Evolutionary conservation across 2,888 invertebrate species (phyloP), one percentile per base, ranked within the genome.

Genomic region (Dione vanillae): DNA sequence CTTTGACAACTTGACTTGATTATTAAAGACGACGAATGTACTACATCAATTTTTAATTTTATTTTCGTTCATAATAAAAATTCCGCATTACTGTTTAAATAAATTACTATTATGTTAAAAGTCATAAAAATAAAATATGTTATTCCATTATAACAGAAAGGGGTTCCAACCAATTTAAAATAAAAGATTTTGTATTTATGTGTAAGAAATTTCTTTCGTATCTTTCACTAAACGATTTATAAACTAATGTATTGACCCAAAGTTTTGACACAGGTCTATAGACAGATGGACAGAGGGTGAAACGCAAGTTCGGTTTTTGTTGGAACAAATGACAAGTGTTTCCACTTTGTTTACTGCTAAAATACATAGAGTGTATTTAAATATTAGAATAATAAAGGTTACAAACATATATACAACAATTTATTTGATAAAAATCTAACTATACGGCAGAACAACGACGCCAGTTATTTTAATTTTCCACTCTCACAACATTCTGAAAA

Each of bases 191-290:
- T n/a, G n/a, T n/a, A 2, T 5, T 27, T 27, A 5, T 27, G 5
- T 27, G 5, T 40, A 37, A 16, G 54, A 54, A n/a, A n/a, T n/a
- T n/a, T n/a, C n/a, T 52, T 43, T 65, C 12, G 52, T n/a, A 40
- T 43, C 54, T 41, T 16, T 43, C 54, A 49, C 37, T 35, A 47
- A 62, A 35, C 62, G 27, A 65, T 54, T 65, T 35, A 54, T 54
- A 27, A 43, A 16, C 27, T 54, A 35, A 54, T 56, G 56, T 47
- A 56, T 47, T 67, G 27, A 67, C 35, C 58, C 20, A 58, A 67
- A 67, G 47, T 58, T 49, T 67, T 20, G 56, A 67, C 66, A 37
- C 40, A 40, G 67, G 58, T 58, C 40, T 20, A 40, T 58, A 2
- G 40, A 47, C 19, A 37, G 58, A 67, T 58, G 56, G 35, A 56